Percentiles rank a stretch among this genome's conserved stretches.
These are phyloP conservation scores for Andricus grossulariae DNA, from an alignment of 1,140 invertebrate genomes.

Conservation along the genomic window DNA sequence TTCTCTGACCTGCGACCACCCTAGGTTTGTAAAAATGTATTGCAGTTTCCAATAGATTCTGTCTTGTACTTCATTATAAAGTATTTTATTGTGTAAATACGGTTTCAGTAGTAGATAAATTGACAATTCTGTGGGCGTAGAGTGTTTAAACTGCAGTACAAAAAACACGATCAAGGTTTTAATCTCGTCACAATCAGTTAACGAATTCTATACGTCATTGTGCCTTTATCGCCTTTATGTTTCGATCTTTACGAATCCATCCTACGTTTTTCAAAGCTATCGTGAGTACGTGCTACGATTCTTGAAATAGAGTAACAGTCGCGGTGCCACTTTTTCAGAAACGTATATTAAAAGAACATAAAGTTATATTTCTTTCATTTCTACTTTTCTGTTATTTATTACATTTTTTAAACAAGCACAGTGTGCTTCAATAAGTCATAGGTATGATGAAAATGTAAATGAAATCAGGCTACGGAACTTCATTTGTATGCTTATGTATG, in stretches of 20 bases:
- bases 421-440: not conserved
- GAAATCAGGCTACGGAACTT: no score
- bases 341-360: not conserved
- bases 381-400: not conserved
- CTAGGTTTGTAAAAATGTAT: no score
- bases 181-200: slow-evolving; percentile 19
- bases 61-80: no score
- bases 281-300: slow-evolving; percentile 5
- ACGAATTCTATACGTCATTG: not conserved
- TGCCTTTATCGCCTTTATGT: slow-evolving; percentile 12
- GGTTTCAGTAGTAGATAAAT: no score
- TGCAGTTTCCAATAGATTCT: no score
- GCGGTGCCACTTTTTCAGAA: not conserved
- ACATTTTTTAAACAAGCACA: not conserved
- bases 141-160: not conserved
- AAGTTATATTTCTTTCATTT: not conserved
- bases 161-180: slow-evolving; percentile 18
- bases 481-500: no score
- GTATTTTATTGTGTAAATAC: no score
- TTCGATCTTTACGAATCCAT: slow-evolving; percentile 24
- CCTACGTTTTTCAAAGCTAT: slow-evolving; percentile 6
- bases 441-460: no score
- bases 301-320: slow-evolving; percentile 19
- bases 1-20: no score
- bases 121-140: no score